Conservation (phyloP, 1,140 invertebrate species). For the Procambarus virginalis region DNA sequence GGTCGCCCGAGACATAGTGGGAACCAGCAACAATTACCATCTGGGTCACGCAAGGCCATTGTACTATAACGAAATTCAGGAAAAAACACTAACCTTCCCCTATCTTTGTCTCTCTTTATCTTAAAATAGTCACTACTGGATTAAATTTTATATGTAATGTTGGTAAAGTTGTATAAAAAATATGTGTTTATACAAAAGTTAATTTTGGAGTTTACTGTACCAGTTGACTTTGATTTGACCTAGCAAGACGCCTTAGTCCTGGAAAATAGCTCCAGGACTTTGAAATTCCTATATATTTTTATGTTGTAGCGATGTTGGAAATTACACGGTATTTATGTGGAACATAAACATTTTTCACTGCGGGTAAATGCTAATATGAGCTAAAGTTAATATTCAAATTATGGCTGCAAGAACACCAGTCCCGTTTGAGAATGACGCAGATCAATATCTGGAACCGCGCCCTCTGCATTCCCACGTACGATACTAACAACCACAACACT, state of each 20-base stretch:
- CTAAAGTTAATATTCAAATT: neutral
- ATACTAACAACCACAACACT: neutral
- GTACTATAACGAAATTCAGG: neutral
- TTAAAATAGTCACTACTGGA: no score
- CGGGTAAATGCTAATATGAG: neutral
- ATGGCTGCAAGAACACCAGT: neutral
- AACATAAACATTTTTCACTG: neutral
- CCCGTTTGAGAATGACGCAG: neutral
- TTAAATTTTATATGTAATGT: no score
- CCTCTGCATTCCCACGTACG: conserved; percentile 7
- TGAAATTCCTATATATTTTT: neutral
- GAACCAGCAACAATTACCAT: neutral
- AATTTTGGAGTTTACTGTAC: neutral
- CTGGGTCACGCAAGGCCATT: neutral
- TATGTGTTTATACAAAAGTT: neutral
- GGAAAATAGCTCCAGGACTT: neutral
- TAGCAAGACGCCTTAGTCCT: neutral
- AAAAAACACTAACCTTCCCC: neutral
- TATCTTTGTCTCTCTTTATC: neutral
- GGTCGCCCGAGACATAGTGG: neutral
- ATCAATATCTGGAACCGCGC: conserved; percentile 3
- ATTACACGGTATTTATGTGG: neutral
- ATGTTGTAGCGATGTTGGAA: neutral
- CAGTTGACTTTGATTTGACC: conserved; percentile 10
- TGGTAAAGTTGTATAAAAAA: neutral